Evolutionary conservation across 2,888 invertebrate species (phyloP), one percentile per base, ranked within the genome.

Genomic region (Choreutis nemorana): DNA sequence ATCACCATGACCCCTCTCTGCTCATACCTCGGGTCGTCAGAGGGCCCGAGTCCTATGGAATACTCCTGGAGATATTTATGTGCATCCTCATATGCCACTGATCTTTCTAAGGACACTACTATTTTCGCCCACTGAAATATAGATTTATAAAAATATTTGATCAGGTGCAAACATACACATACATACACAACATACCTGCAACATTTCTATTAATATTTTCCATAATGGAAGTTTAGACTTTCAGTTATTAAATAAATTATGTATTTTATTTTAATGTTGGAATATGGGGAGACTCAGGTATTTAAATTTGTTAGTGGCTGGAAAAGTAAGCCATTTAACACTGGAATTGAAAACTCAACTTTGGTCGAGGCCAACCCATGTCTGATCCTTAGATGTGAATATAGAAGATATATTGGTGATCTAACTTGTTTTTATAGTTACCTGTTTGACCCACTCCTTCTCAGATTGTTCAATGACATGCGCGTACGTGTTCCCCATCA

Each of bases 401-500:
- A 13, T 3, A 16, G 9, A 26, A 27, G 7, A 14, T 15, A 20
- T 2, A n/a, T n/a, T n/a, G n/a, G n/a, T n/a, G n/a, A 13, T 14
- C 9, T 15, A 13, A 25, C 12, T 12, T 11, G 15, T 29, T 28
- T 10, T 9, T 18, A 11, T 26, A 27, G 18, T 26, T 25, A 66
- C 91, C 83, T 95, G 95, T 61, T 96, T 95, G 61, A 97, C 91
- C 93, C 95, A 99, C 61, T 99, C 98, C 68, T 98, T 98, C 67
- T 98, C 98, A 18, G 97, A 97, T 59, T 97, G 95, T 59, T 95
- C 94, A 45, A 97, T 99, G 34, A 99, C 96, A 47, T 94, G 93
- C 0, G 96, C 94, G 61, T 99, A 99, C 0, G 99, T 99, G 70
- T 98, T 98, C 18, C 98, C 98, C 98, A 99, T 99, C 98, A 98